Percentiles rank a stretch among this genome's conserved stretches.
Evolutionary conservation across 2,797 vertebrate genomes (phyloP).

Genomic region (Prionace glauca): DNA sequence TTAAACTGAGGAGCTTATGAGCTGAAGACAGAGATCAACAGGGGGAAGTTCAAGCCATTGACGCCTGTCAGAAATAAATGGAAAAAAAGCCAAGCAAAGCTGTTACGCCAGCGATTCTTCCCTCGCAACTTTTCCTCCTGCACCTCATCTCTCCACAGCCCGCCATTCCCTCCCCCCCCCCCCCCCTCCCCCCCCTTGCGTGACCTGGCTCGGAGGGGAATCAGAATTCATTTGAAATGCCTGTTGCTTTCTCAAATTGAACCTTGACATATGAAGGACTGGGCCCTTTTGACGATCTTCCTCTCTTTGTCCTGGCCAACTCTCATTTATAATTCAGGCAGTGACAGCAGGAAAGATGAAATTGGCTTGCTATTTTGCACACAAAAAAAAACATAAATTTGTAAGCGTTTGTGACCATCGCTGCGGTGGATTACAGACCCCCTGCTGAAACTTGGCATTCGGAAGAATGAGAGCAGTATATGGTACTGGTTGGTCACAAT

Average conservation of each 20-base stretch:
- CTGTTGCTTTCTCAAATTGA: neutral
- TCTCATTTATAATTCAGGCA: constrained; percentile 26
- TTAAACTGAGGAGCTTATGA: neutral
- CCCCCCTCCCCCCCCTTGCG: no score
- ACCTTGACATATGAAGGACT: neutral
- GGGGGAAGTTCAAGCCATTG: neutral
- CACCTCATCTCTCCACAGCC: neutral
- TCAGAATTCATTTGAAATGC: neutral
- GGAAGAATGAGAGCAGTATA: neutral
- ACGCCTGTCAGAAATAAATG: neutral
- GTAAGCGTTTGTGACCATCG: neutral
- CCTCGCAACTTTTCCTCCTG: neutral
- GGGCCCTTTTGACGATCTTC: no score
- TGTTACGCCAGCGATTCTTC: neutral
- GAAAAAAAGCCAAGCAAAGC: neutral
- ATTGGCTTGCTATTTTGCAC: constrained; percentile 14
- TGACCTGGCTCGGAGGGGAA: neutral
- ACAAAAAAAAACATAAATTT: neutral
- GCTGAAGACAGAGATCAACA: neutral
- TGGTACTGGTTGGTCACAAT: neutral
- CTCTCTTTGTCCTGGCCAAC: neutral
- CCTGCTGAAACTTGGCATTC: constrained; percentile 19
- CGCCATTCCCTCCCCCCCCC: no score
- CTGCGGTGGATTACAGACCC: neutral
- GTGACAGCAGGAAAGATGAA: constrained; percentile 13